Base-by-base conservation (phyloP, 2,797 vertebrate species). In the Acanthurus lineatus region DNA sequence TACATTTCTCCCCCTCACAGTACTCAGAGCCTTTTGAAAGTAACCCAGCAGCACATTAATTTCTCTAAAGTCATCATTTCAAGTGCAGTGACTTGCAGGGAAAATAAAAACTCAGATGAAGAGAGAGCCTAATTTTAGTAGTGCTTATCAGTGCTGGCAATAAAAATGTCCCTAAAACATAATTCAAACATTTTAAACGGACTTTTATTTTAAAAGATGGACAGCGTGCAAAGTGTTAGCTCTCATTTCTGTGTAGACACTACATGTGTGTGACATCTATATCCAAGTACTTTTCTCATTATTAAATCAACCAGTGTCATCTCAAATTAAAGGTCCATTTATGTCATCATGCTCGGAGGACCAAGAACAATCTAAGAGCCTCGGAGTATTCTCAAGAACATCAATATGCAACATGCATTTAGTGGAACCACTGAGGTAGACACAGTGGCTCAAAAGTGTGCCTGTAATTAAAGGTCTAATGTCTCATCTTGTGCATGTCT, bases 31-130 rank as follows among this genome's bases (percentile, higher is more conserved):
- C 76, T 83, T 92, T 92, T 90, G 89, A 93, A 93, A 92, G 90
- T 85, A 93, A 91, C 90, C 90, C 87, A 80, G 88, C 83, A 86
- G 86, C 71, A 82, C 81, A 91, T 93, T 93, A 81, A 88, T 94
- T 93, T 93, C 85, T 87, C 81, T 51, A 68, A 83, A 92, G 90
- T 89, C 89, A 91, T 93, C 88, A 90, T 86, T 92, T 92, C 80
- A 81, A 92, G 84, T 86, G 85, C 80, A 86, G 71, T 88, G 86
- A 89, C 90, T 92, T 75, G 86, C 84, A 83, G 81, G 64, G 75
- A 87, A 88, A 91, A 92, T 88, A 86, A 90, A 90, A 90, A 88
- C 78, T 85, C 54, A 20, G 84, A 89, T 88, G 81, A 90, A 83
- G 79, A 87, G 79, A 40, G 73, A 35, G 32, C 79, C 82, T 88